These are phyloP conservation scores for Tipula helvola DNA, from an alignment of 2,888 invertebrate genomes.

Conservation along the genomic window DNA sequence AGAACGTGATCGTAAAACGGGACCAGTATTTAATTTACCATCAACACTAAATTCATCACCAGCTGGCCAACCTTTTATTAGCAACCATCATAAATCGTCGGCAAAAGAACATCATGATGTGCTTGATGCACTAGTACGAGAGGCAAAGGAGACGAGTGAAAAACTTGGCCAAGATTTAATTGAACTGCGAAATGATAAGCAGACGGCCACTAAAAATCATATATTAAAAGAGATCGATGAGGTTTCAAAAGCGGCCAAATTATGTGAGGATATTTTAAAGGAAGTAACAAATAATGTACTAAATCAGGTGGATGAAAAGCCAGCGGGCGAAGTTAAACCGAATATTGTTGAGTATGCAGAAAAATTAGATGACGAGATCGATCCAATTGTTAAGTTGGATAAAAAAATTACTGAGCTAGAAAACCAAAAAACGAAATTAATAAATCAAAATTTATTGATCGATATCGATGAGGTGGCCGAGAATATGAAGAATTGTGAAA, in stretches of 20 bases:
- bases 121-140: conserved; percentile 57
- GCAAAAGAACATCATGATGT: conserved; percentile 48
- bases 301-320: not conserved
- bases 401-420: not conserved
- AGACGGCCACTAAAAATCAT: conserved; percentile 26
- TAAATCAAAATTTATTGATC: conserved; percentile 12
- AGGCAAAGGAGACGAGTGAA: conserved; percentile 62
- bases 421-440: not conserved
- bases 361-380: not conserved
- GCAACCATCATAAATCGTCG: conserved; percentile 38
- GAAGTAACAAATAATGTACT: conserved; percentile 24
- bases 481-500: conserved; percentile 38
- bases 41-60: conserved; percentile 22
- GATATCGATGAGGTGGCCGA: conserved; percentile 38
- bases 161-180: conserved; percentile 53
- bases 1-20: conserved; percentile 21
- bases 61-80: conserved; percentile 20
- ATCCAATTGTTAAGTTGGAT: not conserved
- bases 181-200: conserved; percentile 37
- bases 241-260: conserved; percentile 37
- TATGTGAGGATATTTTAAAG: conserved; percentile 38
- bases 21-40: conserved; percentile 32
- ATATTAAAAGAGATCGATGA: conserved; percentile 35
- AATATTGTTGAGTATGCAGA: too few species aligned
- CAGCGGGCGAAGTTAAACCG: not conserved